Evolutionary conservation across 1,140 invertebrate genomes (phyloP), one percentile per base, ranked within the genome.

Genomic region (Aphis craccivora): DNA sequence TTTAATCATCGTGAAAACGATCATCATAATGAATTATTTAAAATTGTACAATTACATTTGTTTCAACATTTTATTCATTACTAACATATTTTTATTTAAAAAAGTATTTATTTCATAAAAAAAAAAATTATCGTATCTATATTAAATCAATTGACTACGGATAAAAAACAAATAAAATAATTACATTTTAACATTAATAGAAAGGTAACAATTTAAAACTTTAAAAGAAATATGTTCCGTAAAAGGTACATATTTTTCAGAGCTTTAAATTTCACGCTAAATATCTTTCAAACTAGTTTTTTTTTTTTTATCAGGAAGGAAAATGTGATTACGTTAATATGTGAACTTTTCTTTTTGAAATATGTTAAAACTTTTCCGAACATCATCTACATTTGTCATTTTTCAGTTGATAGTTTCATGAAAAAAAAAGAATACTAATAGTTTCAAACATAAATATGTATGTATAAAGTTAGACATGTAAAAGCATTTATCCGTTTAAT

Each of bases 391-490:
- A 67, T 90, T 60, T 67, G 89, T 67, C 53, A 90, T 90, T 67
- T 90, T 67, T 90, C 43, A 60, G 35, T 90, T 60, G 35, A 90
- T 60, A 90, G 51, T 90, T 90, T 60, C 43, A 11, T 18, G 25
- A 90, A 60, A 90, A 90, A 90, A 40, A 90, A 60, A 55, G n/a
- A 30, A 90, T 43, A 89, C 53, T 90, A 90, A 90, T 67, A 90
- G 89, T 90, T 90, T 43, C 11, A 35, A 43, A 90, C 25, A 43
- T 67, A 67, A 90, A 67, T 67, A 67, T 90, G 53, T 67, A 67
- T n/a, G n/a, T n/a, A 60, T 23, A 60, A 53, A 60, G 53, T 90
- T 60, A 25, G 88, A 67, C 53, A 67, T 11, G 25, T 43, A 43
- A 90, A 90, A 90, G 11, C 55, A 43, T 90, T 90, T 90, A 60